A percentile compares a stretch with the other conserved stretches of the same genome.
Conservation (phyloP, 2,113 vertebrate species). For the Sciurus niger region DNA sequence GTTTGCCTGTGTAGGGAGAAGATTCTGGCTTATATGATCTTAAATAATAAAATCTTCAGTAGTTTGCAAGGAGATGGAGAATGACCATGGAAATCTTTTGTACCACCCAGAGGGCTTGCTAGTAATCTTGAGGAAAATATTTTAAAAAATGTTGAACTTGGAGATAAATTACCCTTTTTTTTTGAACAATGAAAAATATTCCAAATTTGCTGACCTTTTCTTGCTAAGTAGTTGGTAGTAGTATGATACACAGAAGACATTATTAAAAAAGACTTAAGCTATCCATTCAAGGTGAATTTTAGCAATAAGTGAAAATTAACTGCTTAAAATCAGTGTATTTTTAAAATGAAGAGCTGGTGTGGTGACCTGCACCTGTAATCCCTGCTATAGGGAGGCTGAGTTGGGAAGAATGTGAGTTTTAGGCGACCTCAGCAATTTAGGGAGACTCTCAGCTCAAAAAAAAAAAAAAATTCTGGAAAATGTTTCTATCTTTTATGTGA, state of each 20-base stretch:
- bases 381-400: background rate
- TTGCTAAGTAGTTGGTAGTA: constrained; percentile 66
- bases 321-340: constrained; percentile 47
- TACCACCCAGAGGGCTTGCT: background rate
- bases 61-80: background rate
- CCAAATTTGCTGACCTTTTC: constrained; percentile 63
- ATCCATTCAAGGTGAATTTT: constrained; percentile 65
- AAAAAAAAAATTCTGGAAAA: constrained; percentile 7
- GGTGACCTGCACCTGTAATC: background rate
- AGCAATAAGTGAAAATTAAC: constrained; percentile 55
- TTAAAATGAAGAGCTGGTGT: background rate
- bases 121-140: constrained; percentile 51
- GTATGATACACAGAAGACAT: constrained; percentile 51
- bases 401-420: background rate
- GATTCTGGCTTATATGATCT: background rate
- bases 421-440: background rate
- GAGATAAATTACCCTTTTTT: constrained; percentile 21
- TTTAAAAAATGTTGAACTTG: constrained; percentile 55
- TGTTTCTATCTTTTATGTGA: constrained; percentile 44
- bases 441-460: background rate
- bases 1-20: constrained; percentile 62
- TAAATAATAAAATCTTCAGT: constrained; percentile 46
- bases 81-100: background rate
- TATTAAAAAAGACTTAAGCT: constrained; percentile 35
- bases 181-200: constrained; percentile 48